Conservation (phyloP, 37 sponge, comb jelly and placozoan species). For the Diacarnus erythraeanus region DNA sequence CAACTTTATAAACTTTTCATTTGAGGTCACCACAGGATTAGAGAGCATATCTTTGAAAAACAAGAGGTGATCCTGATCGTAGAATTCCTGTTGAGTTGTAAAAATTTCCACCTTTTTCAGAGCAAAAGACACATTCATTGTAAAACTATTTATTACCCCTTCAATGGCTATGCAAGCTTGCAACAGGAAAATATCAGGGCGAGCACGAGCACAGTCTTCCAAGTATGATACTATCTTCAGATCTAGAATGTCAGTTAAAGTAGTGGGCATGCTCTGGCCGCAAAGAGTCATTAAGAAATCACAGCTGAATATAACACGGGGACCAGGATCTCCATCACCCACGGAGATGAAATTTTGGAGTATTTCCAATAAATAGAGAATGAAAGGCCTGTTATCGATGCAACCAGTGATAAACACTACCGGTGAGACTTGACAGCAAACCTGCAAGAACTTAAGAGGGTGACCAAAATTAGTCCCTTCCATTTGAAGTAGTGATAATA, state of each 20-base stretch:
- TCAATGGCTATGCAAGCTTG: constrained; percentile 37
- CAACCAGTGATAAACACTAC: background rate
- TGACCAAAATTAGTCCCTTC: background rate
- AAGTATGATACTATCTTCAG: constrained; percentile 13
- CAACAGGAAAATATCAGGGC: constrained; percentile 11
- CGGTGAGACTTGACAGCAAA: constrained; percentile 7
- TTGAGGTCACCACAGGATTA: constrained; percentile 12
- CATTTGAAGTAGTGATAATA: constrained; percentile 13
- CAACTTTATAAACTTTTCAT: constrained; percentile 17
- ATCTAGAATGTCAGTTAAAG: constrained; percentile 6
- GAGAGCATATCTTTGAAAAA: constrained; percentile 46
- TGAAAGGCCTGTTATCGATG: background rate
- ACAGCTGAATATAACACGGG: background rate
- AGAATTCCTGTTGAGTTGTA: constrained; percentile 5
- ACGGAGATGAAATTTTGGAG: background rate
- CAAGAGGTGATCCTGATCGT: constrained; percentile 30
- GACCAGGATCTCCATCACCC: background rate
- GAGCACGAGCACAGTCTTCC: constrained; percentile 17
- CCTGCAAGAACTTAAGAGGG: constrained; percentile 14
- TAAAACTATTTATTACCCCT: constrained; percentile 1
- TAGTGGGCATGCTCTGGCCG: background rate
- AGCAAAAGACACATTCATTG: background rate
- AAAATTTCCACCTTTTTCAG: background rate
- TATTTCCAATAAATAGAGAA: background rate
- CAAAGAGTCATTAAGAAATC: constrained; percentile 37